Percentiles rank a stretch among this genome's conserved stretches.
Conservation (phyloP, 2,888 invertebrate species). For the Sesia bembeciformis region DNA sequence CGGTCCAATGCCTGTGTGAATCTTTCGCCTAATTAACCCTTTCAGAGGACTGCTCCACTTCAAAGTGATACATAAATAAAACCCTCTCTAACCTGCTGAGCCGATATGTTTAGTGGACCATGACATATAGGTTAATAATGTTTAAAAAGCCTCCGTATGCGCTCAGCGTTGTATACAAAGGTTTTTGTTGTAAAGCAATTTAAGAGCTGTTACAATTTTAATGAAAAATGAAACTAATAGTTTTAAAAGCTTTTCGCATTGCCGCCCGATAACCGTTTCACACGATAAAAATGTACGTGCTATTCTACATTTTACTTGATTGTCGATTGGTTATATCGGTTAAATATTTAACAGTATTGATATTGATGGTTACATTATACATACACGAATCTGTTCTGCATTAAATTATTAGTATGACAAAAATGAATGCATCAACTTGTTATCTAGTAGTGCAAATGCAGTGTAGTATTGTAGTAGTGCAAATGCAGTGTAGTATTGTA, state of each 20-base stretch:
- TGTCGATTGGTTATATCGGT: too few species aligned
- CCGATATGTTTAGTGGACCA: slow-evolving; percentile 17
- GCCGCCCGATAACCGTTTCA: slow-evolving; percentile 29
- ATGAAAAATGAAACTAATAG: slow-evolving; percentile 44
- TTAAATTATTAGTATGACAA: too few species aligned
- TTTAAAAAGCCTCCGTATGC: slow-evolving; percentile 14
- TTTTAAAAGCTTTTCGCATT: slow-evolving; percentile 54
- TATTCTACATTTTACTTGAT: background rate
- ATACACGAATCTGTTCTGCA: too few species aligned
- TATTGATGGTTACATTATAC: too few species aligned
- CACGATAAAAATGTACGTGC: slow-evolving; percentile 3
- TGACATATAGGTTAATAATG: slow-evolving; percentile 39
- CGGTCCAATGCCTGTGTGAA: slow-evolving; percentile 49
- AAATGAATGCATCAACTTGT: too few species aligned
- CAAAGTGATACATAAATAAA: slow-evolving; percentile 63
- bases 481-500: too few species aligned
- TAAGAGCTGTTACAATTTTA: slow-evolving; percentile 24
- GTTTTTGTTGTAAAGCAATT: slow-evolving; percentile 6
- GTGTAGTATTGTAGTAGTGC: too few species aligned
- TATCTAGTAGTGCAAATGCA: too few species aligned
- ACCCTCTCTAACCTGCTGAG: slow-evolving; percentile 26
- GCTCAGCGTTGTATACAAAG: background rate
- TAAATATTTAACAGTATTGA: too few species aligned
- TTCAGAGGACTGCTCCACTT: slow-evolving; percentile 54
- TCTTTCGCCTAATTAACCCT: slow-evolving; percentile 70